phyloP scores from a whole-genome alignment of 35 echinoderm and acorn worm genomes.

The Lytechinus pictus region DNA sequence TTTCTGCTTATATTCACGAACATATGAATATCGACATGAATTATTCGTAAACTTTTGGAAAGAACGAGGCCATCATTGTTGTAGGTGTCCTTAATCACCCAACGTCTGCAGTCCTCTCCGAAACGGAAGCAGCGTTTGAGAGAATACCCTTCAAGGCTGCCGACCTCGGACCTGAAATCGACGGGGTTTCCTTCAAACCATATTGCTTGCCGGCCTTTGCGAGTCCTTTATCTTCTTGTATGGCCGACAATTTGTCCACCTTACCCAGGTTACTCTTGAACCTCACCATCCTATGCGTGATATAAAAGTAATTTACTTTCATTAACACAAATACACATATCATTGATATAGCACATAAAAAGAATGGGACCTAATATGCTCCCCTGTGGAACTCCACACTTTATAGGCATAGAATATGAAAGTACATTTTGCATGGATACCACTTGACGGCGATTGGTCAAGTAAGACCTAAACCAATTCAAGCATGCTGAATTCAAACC shows the following conservation, averaged over 20 bases:
- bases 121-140: neutral
- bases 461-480: too few species aligned
- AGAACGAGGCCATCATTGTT: neutral
- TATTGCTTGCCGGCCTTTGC: neutral
- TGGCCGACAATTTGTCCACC: neutral
- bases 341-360: too few species aligned
- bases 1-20: too few species aligned
- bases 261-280: neutral
- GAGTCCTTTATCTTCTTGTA: neutral
- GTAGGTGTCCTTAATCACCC: neutral
- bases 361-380: too few species aligned
- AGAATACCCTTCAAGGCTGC: neutral
- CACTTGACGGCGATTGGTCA: too few species aligned
- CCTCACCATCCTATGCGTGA: neutral
- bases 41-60: neutral
- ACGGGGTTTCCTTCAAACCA: neutral
- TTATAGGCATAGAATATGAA: too few species aligned
- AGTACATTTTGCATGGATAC: too few species aligned
- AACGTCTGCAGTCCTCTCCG: neutral
- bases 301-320: too few species aligned
- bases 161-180: neutral
- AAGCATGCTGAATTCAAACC: too few species aligned
- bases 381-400: too few species aligned
- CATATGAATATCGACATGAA: too few species aligned
- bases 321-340: too few species aligned